A percentile compares a stretch with the other conserved stretches of the same genome.
phyloP scores from a whole-genome alignment of 2,888 invertebrate species.

The Tipula confusa region DNA sequence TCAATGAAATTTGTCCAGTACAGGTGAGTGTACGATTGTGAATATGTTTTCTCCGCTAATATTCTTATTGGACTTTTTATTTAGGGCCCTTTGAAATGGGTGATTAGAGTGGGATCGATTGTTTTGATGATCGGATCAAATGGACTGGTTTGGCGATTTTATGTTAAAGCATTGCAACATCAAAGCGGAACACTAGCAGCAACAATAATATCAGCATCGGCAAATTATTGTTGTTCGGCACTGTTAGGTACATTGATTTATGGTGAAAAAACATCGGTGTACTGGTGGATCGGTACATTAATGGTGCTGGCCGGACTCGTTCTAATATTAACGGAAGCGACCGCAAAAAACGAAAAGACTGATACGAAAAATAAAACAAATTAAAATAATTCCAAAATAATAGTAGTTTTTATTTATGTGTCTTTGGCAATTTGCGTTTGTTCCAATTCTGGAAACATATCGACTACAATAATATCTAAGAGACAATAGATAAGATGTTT shows the following conservation, averaged over 20 bases:
- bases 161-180: constrained; percentile 56
- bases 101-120: constrained; percentile 47
- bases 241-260: constrained; percentile 65
- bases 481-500: constrained; percentile 73
- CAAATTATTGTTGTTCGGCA: constrained; percentile 61
- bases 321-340: constrained; percentile 54
- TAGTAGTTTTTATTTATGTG: background rate
- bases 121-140: constrained; percentile 56
- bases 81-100: constrained; percentile 40
- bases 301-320: constrained; percentile 67
- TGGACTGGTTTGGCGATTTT: constrained; percentile 55
- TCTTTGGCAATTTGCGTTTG: constrained; percentile 32
- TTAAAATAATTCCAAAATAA: background rate
- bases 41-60: background rate
- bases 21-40: constrained; percentile 34
- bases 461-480: constrained; percentile 68
- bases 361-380: background rate
- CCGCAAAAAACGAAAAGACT: background rate
- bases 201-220: constrained; percentile 57
- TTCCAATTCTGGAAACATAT: constrained; percentile 70
- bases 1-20: background rate
- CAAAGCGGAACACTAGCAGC: constrained; percentile 55
- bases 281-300: constrained; percentile 69
- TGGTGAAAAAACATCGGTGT: constrained; percentile 61
- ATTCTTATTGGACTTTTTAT: background rate